phyloP scores from a whole-genome alignment of 2,888 invertebrate genomes.

The Phengaris alcon region DNA sequence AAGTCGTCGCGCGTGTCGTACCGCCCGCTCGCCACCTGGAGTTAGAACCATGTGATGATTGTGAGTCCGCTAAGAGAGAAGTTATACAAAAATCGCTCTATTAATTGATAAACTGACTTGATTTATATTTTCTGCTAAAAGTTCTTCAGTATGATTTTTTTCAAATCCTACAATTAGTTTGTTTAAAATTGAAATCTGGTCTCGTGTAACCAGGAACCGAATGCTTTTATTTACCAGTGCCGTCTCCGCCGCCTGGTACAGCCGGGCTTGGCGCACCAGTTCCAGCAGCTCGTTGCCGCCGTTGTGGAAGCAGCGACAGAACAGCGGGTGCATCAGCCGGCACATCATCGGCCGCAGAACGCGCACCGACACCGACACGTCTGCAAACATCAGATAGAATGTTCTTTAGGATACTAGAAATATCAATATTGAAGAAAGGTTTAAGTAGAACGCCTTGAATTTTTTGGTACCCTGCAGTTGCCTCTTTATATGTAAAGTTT shows the following conservation, averaged over 20 bases:
- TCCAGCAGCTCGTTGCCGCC: constrained; percentile 77
- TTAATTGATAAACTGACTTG: too few relatives aligned
- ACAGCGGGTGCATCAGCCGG: constrained; percentile 84
- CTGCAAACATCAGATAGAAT: constrained; percentile 54
- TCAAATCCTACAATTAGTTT: too few relatives aligned
- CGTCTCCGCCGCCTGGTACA: constrained; percentile 84
- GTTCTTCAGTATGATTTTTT: too few relatives aligned
- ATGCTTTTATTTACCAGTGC: constrained; percentile 71
- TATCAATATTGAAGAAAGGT: neutral
- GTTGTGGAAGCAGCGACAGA: constrained; percentile 86
- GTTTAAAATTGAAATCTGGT: neutral
- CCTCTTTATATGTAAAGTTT: too few relatives aligned
- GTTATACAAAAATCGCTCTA: too few relatives aligned
- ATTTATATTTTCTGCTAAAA: too few relatives aligned
- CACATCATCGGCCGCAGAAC: constrained; percentile 82
- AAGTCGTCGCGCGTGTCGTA: constrained; percentile 84
- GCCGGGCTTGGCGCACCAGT: constrained; percentile 79
- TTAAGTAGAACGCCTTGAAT: too few relatives aligned
- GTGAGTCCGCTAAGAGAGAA: too few relatives aligned
- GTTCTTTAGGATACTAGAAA: neutral
- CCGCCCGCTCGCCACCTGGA: constrained; percentile 80
- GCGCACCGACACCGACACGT: constrained; percentile 85
- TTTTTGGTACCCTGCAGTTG: too few relatives aligned
- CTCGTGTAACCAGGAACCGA: too few relatives aligned
- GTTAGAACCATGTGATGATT: neutral